phyloP scores from a whole-genome alignment of 2,113 vertebrate species.

The Upupa epops region DNA sequence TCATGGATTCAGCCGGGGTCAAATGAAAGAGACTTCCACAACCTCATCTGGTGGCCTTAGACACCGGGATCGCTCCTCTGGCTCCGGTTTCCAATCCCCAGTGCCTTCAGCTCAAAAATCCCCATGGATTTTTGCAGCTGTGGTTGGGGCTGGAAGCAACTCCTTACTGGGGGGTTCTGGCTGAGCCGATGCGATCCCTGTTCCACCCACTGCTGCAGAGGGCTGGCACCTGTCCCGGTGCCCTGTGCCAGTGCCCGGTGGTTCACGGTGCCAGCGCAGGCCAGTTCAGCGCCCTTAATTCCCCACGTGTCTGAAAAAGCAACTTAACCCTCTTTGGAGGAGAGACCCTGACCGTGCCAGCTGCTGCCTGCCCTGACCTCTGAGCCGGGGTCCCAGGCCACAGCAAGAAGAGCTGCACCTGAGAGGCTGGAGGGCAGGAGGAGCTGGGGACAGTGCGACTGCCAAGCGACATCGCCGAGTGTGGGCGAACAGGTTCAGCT shows the following conservation, averaged over 20 bases:
- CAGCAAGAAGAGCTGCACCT: not conserved
- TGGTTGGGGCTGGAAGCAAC: fast-evolving
- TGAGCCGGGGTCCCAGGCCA: not conserved
- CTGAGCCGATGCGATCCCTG: not conserved
- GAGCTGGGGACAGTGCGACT: fast-evolving
- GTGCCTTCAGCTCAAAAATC: not conserved
- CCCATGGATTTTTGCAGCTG: fast-evolving
- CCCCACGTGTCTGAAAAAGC: not conserved
- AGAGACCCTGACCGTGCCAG: not conserved
- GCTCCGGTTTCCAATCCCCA: fast-evolving
- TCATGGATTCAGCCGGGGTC: no score
- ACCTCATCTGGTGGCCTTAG: fast-evolving
- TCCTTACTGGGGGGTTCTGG: not conserved
- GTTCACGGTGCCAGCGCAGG: not conserved
- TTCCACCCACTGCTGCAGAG: not conserved
- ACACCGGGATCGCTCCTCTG: not conserved
- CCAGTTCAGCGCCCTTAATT: not conserved
- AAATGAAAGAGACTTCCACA: not conserved
- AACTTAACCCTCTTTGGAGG: not conserved
- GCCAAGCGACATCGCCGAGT: fast-evolving
- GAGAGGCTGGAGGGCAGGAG: not conserved
- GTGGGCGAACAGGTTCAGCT: not conserved
- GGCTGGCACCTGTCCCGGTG: not conserved
- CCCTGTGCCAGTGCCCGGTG: not conserved
- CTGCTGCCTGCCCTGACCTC: not conserved